Base-by-base conservation (phyloP, 1,140 invertebrate species). In the Drosophila suzukii region DNA sequence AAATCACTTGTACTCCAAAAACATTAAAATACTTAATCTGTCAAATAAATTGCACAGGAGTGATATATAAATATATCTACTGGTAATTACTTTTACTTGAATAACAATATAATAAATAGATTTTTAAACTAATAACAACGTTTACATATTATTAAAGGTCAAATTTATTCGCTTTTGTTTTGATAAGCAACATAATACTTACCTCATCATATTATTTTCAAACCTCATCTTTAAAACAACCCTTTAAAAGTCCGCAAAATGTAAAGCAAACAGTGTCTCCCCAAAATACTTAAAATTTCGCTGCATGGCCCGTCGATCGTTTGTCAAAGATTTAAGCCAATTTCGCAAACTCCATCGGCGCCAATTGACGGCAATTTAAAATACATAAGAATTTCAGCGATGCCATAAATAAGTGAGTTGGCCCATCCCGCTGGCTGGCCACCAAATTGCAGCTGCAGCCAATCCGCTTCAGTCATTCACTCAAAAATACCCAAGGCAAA, bases 281-380 rank as follows among this genome's bases (percentile, higher is more conserved):
- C 6, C 27, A 34, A 4, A 34, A 15, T 34, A 30, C 32, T 51
- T n/a, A 13, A 15, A 15, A 17, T 51, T 51, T 27, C 32, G 2
- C n/a, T n/a, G n/a, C 30, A 6, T 15, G 7, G 8, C 30, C 8
- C 13, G 49, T 30, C 49, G 63, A 68, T 68, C 60, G 60, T 12
- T 68, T 67, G 49, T 66, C 49, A 36, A 30, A 55, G 55, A 61
- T 65, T 66, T 50, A 43, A 49, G 50, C 27, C 39, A 49, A 68
- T 49, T 62, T 73, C 24, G 32, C 24, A 4, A 27, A 58, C 27
- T 38, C 43, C 30, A 36, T 39, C 34, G 39, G 4, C 32, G 50
- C 59, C 74, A 61, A 77, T 76, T 61, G 75, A 53, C 54, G 50
- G 49, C 63, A 53, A 76, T 57, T 77, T 54, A 50, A 76, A 70